phyloP scores from a whole-genome alignment of 92 coral and sea anemone genomes.

The Palythoa grandis region DNA sequence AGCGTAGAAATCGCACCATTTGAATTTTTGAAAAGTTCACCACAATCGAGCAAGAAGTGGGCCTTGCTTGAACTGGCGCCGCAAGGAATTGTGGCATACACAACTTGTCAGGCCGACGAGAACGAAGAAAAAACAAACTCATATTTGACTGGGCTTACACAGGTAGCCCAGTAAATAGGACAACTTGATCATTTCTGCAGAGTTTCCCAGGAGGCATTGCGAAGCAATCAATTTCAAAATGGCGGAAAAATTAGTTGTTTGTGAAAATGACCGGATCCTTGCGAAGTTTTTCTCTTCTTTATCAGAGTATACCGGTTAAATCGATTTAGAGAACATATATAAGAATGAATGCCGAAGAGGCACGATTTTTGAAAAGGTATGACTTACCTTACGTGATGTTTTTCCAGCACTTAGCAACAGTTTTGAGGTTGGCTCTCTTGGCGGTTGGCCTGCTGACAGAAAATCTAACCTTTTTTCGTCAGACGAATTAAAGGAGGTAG shows the following conservation, averaged over 20 bases:
- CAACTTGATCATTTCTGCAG: too few species aligned
- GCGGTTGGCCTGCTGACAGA: not conserved
- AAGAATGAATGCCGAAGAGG: slow-evolving; percentile 80
- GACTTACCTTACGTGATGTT: not conserved
- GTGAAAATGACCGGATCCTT: not conserved
- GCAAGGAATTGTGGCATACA: too few species aligned
- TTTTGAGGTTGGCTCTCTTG: not conserved
- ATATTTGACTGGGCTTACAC: too few species aligned
- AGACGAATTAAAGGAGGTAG: slow-evolving; percentile 97
- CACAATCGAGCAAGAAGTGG: too few species aligned
- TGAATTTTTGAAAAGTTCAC: too few species aligned
- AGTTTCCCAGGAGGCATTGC: slow-evolving; percentile 35
- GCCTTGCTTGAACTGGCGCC: too few species aligned
- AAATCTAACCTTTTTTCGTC: not conserved
- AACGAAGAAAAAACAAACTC: too few species aligned
- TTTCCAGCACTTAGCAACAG: slow-evolving; percentile 1
- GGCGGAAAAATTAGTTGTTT: slow-evolving; percentile 32
- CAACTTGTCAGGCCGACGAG: too few species aligned
- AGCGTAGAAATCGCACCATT: too few species aligned
- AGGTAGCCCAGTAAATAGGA: too few species aligned
- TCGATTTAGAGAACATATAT: not conserved
- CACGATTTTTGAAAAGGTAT: slow-evolving; percentile 81
- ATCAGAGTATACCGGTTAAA: not conserved
- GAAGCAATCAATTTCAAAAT: slow-evolving; percentile 9
- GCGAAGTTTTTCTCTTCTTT: not conserved